Evolutionary conservation across 2,797 vertebrate genomes (phyloP).

Genomic region (Characodon lateralis): DNA sequence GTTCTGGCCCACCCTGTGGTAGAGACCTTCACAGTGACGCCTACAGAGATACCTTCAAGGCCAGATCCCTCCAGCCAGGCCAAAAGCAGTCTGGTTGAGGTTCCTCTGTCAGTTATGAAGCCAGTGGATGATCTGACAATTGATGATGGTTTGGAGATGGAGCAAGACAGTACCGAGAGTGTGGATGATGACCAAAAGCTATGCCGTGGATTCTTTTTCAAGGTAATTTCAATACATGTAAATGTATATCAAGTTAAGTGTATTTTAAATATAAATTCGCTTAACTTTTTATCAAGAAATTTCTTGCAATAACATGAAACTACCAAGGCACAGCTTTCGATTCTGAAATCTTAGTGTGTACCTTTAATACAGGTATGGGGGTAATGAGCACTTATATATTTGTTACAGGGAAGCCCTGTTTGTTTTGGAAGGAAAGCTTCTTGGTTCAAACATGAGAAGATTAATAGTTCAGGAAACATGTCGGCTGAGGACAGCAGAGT

Average conservation of each 20-base stretch:
- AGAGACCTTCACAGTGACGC: constrained; percentile 87
- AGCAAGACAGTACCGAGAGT: constrained; percentile 78
- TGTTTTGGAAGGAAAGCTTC: constrained; percentile 29
- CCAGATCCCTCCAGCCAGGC: constrained; percentile 47
- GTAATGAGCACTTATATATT: constrained; percentile 3
- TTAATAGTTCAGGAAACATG: constrained; percentile 42
- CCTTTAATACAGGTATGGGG: neutral
- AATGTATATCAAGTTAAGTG: neutral
- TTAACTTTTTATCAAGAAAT: neutral
- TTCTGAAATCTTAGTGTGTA: neutral
- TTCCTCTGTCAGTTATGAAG: constrained; percentile 90
- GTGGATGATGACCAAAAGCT: constrained; percentile 90
- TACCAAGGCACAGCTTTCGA: neutral
- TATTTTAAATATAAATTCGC: neutral
- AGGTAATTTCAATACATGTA: constrained; percentile 79
- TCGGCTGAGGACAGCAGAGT: constrained; percentile 29
- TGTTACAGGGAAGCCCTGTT: constrained; percentile 21
- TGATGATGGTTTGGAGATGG: constrained; percentile 78
- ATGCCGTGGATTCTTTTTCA: constrained; percentile 97
- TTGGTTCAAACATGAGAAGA: constrained; percentile 32
- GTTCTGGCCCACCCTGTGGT: constrained; percentile 87
- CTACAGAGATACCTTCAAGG: constrained; percentile 83
- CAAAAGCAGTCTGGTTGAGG: constrained; percentile 91
- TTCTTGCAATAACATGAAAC: neutral
- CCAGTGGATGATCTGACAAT: constrained; percentile 80